phyloP scores from a whole-genome alignment of 2,113 vertebrate genomes.

The Desmodus rotundus region DNA sequence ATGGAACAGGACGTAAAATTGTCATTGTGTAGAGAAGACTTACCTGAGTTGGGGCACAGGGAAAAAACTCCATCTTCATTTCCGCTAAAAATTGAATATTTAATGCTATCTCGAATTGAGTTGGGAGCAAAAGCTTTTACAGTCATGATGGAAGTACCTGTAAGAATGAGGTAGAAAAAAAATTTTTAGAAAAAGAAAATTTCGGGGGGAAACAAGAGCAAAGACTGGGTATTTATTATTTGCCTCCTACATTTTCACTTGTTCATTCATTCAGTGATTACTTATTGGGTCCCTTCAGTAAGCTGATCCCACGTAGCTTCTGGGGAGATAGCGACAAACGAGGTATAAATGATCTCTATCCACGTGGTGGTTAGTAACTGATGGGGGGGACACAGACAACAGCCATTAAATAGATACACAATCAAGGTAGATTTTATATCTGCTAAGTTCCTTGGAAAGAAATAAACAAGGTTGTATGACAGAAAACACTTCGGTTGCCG shows the following conservation, averaged over 20 bases:
- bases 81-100: conserved; percentile 87
- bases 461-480: not conserved
- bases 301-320: not conserved
- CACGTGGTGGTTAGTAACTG: not conserved
- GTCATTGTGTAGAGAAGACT: not conserved
- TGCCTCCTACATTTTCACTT: not conserved
- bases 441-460: not conserved
- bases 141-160: conserved; percentile 88
- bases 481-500: not conserved
- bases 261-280: not conserved
- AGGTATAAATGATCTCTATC: not conserved
- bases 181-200: not conserved
- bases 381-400: not conserved
- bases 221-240: not conserved
- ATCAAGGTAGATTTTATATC: not conserved
- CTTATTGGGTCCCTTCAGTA: not conserved
- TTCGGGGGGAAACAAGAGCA: not conserved
- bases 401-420: not conserved
- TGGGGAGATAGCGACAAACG: not conserved
- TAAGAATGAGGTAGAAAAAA: not conserved
- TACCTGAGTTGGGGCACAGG: conserved; percentile 87
- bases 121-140: conserved; percentile 82
- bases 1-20: not conserved
- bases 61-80: conserved; percentile 85
- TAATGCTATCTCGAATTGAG: conserved; percentile 77